Percentiles rank a stretch among this genome's conserved stretches.
Conservation (phyloP, 2,888 invertebrate species). For the Tolmerus cingulatus region DNA sequence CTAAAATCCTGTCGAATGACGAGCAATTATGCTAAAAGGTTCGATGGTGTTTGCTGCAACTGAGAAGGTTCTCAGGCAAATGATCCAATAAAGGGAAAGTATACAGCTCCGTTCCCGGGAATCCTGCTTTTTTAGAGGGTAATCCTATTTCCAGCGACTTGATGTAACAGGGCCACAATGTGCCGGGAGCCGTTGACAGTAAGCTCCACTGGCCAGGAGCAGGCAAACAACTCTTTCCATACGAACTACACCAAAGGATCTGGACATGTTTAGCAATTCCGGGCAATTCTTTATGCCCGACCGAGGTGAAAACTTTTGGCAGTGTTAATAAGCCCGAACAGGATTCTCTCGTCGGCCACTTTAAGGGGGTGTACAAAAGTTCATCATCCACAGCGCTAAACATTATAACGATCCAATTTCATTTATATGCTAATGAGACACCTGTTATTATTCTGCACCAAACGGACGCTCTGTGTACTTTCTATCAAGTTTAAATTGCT, state of each 20-base stretch:
- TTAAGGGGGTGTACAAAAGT: slow-evolving; percentile 28
- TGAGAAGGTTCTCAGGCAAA: not conserved
- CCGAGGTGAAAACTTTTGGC: slow-evolving; percentile 20
- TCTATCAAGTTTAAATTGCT: slow-evolving; percentile 47
- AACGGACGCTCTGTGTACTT: slow-evolving; percentile 40
- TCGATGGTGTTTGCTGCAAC: not conserved
- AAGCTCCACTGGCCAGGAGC: not conserved
- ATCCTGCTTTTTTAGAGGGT: not conserved
- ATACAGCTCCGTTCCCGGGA: not conserved
- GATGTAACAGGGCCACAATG: not conserved
- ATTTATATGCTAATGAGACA: slow-evolving; percentile 56
- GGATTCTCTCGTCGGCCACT: slow-evolving; percentile 11
- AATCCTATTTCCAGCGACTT: not conserved
- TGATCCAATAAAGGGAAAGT: not conserved
- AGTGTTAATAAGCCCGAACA: slow-evolving; percentile 4
- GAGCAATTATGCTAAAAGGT: not conserved
- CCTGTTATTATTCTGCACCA: slow-evolving; percentile 54
- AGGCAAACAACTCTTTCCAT: slow-evolving; percentile 17
- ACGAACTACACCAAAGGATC: not conserved
- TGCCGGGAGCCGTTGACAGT: not conserved
- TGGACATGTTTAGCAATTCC: slow-evolving; percentile 12
- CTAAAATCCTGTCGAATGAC: not conserved
- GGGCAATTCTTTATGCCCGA: not conserved
- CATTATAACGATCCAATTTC: slow-evolving; percentile 54
- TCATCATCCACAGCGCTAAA: slow-evolving; percentile 47